phyloP scores from a whole-genome alignment of 2,888 invertebrate genomes.

The Mystacides longicornis region DNA sequence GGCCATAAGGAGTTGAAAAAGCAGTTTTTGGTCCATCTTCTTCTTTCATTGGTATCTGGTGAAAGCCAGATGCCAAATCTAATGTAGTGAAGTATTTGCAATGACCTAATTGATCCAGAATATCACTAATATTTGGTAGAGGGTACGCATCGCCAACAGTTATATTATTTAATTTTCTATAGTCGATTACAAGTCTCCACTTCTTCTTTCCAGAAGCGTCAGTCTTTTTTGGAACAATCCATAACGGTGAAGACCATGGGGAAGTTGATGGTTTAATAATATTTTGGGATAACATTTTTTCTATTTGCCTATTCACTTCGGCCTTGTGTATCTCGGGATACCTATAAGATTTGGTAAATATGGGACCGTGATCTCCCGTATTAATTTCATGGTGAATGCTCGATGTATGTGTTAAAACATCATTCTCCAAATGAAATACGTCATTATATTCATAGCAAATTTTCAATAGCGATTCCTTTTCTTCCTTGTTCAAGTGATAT shows the following conservation, averaged over 20 bases:
- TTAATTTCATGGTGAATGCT: background rate
- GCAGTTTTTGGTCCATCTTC: constrained; percentile 32
- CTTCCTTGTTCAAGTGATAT: constrained; percentile 27
- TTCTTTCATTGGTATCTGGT: constrained; percentile 31
- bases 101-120: constrained; percentile 33
- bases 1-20: constrained; percentile 31
- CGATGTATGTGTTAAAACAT: constrained; percentile 25
- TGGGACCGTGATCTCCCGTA: constrained; percentile 25
- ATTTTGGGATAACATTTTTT: constrained; percentile 29
- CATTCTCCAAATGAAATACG: constrained; percentile 27
- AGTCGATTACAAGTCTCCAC: constrained; percentile 34
- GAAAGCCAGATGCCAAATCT: constrained; percentile 34
- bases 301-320: constrained; percentile 31
- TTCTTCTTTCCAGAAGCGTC: constrained; percentile 29
- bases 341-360: constrained; percentile 31
- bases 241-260: constrained; percentile 28
- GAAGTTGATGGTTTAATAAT: constrained; percentile 30
- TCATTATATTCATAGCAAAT: constrained; percentile 27
- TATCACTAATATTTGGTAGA: constrained; percentile 32
- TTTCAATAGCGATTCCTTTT: constrained; percentile 23
- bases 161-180: constrained; percentile 33
- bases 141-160: constrained; percentile 33
- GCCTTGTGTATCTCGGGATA: constrained; percentile 31
- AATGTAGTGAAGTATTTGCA: constrained; percentile 31
- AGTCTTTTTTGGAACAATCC: constrained; percentile 31